phyloP scores from a whole-genome alignment of 2,797 vertebrate species.

The Girardinus metallicus region DNA sequence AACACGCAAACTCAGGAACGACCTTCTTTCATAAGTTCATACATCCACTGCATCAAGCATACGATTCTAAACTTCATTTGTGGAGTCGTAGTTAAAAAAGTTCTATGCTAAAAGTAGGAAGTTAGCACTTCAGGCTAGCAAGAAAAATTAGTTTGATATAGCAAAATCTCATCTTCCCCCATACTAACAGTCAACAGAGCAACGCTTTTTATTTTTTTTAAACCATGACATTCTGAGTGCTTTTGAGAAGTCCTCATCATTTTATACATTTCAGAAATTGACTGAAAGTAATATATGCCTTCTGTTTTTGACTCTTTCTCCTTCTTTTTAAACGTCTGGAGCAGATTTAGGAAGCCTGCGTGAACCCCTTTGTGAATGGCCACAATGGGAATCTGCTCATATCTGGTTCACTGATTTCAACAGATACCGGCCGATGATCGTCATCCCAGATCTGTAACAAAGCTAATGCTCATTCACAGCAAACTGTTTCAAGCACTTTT shows the following conservation, averaged over 20 bases:
- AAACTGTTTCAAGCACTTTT: constrained; percentile 17
- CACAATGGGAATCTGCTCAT: constrained; percentile 13
- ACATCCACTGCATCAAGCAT: neutral
- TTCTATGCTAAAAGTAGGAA: neutral
- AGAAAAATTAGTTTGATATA: neutral
- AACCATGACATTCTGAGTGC: neutral
- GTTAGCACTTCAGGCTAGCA: neutral
- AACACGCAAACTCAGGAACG: neutral
- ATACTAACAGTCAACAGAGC: neutral
- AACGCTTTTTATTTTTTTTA: neutral
- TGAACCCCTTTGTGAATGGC: neutral
- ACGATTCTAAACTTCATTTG: neutral
- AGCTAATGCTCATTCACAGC: constrained; percentile 26
- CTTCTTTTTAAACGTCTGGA: neutral
- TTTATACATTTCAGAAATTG: neutral
- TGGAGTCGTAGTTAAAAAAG: neutral
- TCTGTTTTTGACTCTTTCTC: neutral
- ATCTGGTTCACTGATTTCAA: constrained; percentile 2
- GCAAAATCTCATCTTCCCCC: neutral
- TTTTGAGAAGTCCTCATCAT: neutral
- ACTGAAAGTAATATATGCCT: neutral
- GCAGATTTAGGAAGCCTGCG: neutral
- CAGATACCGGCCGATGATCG: constrained; percentile 11
- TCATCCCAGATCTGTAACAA: constrained; percentile 38
- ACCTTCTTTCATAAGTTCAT: neutral